These are phyloP conservation scores for Peromyscus attwateri DNA, from an alignment of 2,797 vertebrate genomes.

Conservation along the genomic window DNA sequence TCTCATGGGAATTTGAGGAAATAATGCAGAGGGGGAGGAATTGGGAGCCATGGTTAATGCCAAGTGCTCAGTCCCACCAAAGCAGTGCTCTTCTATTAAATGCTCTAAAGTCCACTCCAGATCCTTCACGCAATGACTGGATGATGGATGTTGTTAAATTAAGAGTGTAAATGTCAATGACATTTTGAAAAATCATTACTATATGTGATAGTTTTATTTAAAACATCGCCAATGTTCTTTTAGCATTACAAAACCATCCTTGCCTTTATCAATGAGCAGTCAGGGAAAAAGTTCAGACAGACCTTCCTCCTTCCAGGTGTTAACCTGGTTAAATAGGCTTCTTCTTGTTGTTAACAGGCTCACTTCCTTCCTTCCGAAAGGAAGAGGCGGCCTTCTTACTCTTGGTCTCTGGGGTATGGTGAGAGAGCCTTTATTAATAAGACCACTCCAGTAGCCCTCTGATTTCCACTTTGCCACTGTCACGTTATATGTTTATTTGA, in stretches of 20 bases:
- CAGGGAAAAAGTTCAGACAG: constrained; percentile 43
- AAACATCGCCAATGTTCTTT: constrained; percentile 43
- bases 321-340: constrained; percentile 16
- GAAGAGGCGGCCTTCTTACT: constrained; percentile 27
- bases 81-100: background rate
- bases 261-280: background rate
- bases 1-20: constrained; percentile 34
- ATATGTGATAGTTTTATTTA: background rate
- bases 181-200: constrained; percentile 58
- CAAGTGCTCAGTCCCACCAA: background rate
- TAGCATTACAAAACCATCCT: background rate
- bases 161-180: background rate
- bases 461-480: constrained; percentile 62
- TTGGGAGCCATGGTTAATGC: background rate
- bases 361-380: constrained; percentile 50
- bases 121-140: constrained; percentile 1
- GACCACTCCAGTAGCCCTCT: constrained; percentile 55
- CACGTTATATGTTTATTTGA: constrained; percentile 58
- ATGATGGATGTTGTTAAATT: background rate
- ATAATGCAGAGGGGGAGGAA: background rate
- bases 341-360: constrained; percentile 38
- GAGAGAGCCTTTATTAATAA: background rate
- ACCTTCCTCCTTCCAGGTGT: constrained; percentile 44
- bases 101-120: constrained; percentile 45
- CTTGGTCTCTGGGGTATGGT: background rate